Base-by-base conservation (phyloP, 2,113 vertebrate species). In the Etia nguti region DNA sequence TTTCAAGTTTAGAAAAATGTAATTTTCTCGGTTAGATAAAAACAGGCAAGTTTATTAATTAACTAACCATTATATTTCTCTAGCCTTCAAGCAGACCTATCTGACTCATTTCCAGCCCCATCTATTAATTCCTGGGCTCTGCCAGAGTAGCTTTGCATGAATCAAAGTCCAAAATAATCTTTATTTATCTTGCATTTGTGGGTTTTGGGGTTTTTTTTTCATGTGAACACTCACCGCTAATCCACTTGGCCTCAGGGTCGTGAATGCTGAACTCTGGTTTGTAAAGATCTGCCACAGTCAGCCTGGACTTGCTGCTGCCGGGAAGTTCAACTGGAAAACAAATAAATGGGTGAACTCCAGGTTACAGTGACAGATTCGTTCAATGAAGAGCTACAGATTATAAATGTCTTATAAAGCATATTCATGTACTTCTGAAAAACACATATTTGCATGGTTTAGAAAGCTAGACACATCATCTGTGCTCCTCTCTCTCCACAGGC, bases 201-300 rank as follows among this genome's bases (percentile, higher is more conserved):
- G 4, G 1, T 4, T 0, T 0, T 1, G n/a, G n/a, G n/a, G n/a
- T 12, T 12, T 54, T 22, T 73, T 15, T 48, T 26, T 1, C 41
- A 6, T 12, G 24, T 46, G 26, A 75, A 75, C 70, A 48, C 86
- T 89, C 95, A 99, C 98, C 97, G 59, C 97, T 97, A 93, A 98
- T 97, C 98, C 98, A 99, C 52, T 90, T 95, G 83, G 97, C 96
- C 90, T 97, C 97, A 5, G 97, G 97, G 94, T 98, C 96, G 56
- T 97, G 97, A 86, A 96, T 82, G 7, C 91, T 24, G 59, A 98
- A 98, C 7, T 98, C 97, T 48, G 96, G 96, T 75, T 95, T 97
- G 93, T 97, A 97, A 46, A 99, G 97, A 83, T 98, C 98, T 11
- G 97, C 96, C 93, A 98, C 95, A 2, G 96, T 97, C 70, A 98